Percentiles rank a stretch among this genome's conserved stretches.
Evolutionary conservation across 2,797 vertebrate genomes (phyloP).

Genomic region (Macropodus opercularis): DNA sequence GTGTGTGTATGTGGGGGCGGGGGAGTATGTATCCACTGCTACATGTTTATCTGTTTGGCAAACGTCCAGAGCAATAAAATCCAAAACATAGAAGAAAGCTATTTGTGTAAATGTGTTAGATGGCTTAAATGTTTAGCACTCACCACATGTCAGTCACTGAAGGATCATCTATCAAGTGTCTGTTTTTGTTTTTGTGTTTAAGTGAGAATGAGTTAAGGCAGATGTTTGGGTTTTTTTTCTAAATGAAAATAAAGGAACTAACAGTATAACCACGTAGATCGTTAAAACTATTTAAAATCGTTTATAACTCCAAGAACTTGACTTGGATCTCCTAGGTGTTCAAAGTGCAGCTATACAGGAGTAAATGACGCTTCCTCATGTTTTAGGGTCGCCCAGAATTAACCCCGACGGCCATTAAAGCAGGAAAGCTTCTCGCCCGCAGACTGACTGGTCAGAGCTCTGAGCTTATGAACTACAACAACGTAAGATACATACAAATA

Average conservation of each 20-base stretch:
- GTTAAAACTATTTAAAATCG: not conserved
- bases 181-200: constrained; percentile 1
- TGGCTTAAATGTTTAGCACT: constrained; percentile 26
- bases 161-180: not conserved
- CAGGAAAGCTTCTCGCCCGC: constrained; percentile 90
- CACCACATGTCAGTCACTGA: not conserved
- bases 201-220: not conserved
- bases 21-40: constrained; percentile 1
- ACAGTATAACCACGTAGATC: not conserved
- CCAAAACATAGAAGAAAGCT: constrained; percentile 26
- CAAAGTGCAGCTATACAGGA: not conserved
- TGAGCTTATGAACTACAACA: constrained; percentile 91
- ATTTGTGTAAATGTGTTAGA: not conserved
- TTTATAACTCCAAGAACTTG: not conserved
- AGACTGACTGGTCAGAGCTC: constrained; percentile 83
- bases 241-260: not conserved
- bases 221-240: not conserved
- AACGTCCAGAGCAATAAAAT: constrained; percentile 41
- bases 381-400: constrained; percentile 92
- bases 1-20: not conserved
- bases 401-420: constrained; percentile 92
- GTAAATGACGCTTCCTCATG: constrained; percentile 3
- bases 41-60: constrained; percentile 32
- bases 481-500: constrained; percentile 79
- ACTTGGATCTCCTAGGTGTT: not conserved